Base-by-base conservation (phyloP, 2,888 invertebrate genomes). In the Hirtodrosophila trivittata region DNA sequence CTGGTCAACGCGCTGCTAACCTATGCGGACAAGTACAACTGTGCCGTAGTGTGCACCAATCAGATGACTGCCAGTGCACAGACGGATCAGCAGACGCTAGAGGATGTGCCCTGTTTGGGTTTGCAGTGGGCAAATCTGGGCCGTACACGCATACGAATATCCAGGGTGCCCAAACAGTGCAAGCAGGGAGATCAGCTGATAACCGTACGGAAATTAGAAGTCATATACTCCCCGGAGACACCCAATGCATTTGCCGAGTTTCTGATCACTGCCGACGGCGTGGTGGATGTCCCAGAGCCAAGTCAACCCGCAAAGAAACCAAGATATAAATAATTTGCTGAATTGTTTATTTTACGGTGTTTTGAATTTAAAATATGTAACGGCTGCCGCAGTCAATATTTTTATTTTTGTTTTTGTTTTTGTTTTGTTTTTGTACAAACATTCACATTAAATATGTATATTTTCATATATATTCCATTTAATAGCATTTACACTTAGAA, bases 21-120 rank as follows among this genome's bases (percentile, higher is more conserved):
- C 54, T 89, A 95, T 42, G 91, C 92, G 8, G 90, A 91, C 18
- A 90, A 92, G 52, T 90, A 93, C 84, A 90, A 92, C 14, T 90
- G 94, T 47, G 93, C 93, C 5, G 90, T 95, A 35, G 88, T 96
- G 43, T 94, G 95, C 85, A 92, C 94, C 1, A 96, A 96, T 91
- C 95, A 96, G 92, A 95, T 95, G 87, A 85, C 86, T 2, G n/a
- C 60, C 25, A 66, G 33, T 9, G 33, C 13, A 0, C 18, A 46
- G 0, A 9, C 26, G 14, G 51, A 58, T 6, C 42, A 41, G 6
- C 30, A 42, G 3, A 10, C 35, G 3, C 1, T 89, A 32, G 75
- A 83, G 45, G 83, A 88, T 13, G 90, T 92, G 14, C 94, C 94
- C 1, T 92, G 94, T 41, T 89, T 95, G 57, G 95, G 95, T 0